Evolutionary conservation across 2,113 vertebrate genomes (phyloP), one percentile per base, ranked within the genome.

Genomic region (Notechis scutatus): DNA sequence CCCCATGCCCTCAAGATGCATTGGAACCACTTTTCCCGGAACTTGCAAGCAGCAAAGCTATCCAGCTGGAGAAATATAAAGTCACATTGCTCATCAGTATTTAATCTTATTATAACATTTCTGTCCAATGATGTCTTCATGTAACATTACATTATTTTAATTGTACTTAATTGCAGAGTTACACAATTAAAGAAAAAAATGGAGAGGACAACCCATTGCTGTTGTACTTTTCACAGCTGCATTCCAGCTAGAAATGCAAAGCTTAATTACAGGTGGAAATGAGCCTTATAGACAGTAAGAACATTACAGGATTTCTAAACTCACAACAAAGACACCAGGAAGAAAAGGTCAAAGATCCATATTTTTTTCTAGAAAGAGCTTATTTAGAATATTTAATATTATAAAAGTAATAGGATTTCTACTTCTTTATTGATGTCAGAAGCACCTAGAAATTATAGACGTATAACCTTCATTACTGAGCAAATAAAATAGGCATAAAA

Each of bases 251-350:
- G 59, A 90, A 69, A 90, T 20, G 26, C 47, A 64, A 61, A 61
- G 45, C 14, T 69, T 93, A 93, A 90, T 93, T 90, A 85, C 45
- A 6, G 85, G 55, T 93, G 92, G 88, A 93, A 93, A 86, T 90
- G 88, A 90, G 74, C 69, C 55, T 85, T 90, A 92, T 85, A 90
- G 59, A 93, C 59, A 90, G 50, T 90, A 85, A 92, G 64, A 92
- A 85, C 55, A 92, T 92, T 42, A 57, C 69, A 90, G 88, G 26
- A 64, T 92, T 90, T 90, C 92, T 90, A 42, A 92, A 90, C 54
- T 88, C 85, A 55, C 52, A 92, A 88, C 88, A 89, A 59, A 20
- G 64, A 92, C n/a, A 92, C 34, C 34, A 92, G 87, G 10, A 85
- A 47, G 34, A 74, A 92, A 74, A 92, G 56, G 39, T 56, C 50